Evolutionary conservation across 1,140 invertebrate genomes (phyloP), one percentile per base, ranked within the genome.

Genomic region (Drosophila auraria): DNA sequence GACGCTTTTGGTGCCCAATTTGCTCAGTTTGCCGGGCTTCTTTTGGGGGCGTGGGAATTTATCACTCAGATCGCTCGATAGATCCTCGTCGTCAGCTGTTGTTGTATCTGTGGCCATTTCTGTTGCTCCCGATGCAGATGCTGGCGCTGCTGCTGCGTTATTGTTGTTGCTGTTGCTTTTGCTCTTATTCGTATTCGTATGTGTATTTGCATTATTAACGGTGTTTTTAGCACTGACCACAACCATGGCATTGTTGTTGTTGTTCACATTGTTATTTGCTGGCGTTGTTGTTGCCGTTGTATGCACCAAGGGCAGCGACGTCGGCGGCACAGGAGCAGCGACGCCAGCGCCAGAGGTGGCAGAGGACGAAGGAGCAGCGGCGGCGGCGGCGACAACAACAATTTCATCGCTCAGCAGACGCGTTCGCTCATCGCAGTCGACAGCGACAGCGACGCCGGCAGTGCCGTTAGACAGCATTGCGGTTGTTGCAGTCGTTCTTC

Each of bases 11-110:
- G 87, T 82, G 69, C 86, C 86, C 54, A 90, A 44, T 57, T 91
- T 91, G 54, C 83, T 91, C 7, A 91, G 83, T 42, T 91, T 91
- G 38, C 71, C 71, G 50, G 83, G 81, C 54, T 91, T 91, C 69
- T 91, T 91, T 54, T 87, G 81, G 62, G 83, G 89, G 70, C 81
- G 81, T 78, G 80, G 80, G 54, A 87, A 84, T 61, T 84, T 91
- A 63, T 91, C 87, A 79, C 83, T 91, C 40, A 82, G 71, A 87
- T 91, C 83, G 72, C 81, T 84, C 45, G 83, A 87, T 20, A 78
- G 38, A 70, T 91, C 87, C 53, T 82, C 78, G 8, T 70, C 82
- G 5, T 72, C 86, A 60, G 70, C 81, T 81, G 51, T 80, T 66
- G 51, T 80, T 66, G 40, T 51, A 47, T 17, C 45, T 54, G 58